Evolutionary conservation across 2,797 vertebrate genomes (phyloP).

Genomic region (Pangasius sanitwongsei): DNA sequence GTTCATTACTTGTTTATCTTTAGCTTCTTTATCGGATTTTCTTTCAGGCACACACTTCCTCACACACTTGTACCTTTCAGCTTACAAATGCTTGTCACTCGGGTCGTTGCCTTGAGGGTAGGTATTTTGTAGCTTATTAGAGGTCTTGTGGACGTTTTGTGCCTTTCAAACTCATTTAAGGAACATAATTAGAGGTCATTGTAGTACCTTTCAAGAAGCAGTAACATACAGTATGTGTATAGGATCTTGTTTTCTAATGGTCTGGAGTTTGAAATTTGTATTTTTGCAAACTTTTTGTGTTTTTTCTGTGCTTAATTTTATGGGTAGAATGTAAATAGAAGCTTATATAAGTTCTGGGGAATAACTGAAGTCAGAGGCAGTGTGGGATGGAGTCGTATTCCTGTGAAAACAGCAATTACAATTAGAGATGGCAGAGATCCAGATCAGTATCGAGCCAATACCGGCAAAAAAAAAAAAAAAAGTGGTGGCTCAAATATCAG

Average conservation of each 20-base stretch:
- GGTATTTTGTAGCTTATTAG: background rate
- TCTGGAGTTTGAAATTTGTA: background rate
- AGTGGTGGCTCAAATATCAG: background rate
- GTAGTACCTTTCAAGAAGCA: background rate
- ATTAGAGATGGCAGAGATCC: background rate
- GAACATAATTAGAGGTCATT: background rate
- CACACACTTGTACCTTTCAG: background rate
- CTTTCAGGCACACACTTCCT: background rate
- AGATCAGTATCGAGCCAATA: background rate
- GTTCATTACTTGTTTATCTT: background rate
- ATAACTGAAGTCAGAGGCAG: background rate
- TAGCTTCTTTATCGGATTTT: background rate
- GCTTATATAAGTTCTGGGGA: background rate
- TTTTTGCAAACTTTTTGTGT: background rate
- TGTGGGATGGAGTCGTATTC: background rate
- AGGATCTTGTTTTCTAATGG: background rate
- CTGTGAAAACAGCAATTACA: background rate
- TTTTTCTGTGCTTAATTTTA: background rate
- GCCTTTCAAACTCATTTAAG: background rate
- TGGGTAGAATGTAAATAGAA: background rate
- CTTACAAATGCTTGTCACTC: background rate
- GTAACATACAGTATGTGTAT: background rate
- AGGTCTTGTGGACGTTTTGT: background rate
- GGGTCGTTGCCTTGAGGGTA: slow-evolving; percentile 3
- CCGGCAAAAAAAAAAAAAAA: background rate